Base-by-base conservation (phyloP, 2,797 vertebrate species). In the Echiichthys vipera region DNA sequence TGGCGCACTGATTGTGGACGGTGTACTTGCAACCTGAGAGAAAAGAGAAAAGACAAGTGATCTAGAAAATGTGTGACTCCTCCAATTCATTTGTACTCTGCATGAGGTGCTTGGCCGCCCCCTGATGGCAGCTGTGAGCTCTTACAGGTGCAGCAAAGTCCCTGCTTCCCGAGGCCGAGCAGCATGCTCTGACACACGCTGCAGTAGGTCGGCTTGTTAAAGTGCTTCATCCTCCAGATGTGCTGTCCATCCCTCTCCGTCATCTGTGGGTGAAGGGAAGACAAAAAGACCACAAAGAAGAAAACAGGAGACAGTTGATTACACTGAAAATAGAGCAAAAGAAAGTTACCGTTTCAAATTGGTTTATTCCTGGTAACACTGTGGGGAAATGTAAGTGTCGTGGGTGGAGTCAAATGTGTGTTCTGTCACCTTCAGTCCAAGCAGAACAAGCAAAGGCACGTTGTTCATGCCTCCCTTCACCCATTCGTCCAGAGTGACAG, bases 401-500 rank as follows among this genome's bases (percentile, higher is more conserved):
- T 17, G 29, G 17, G 36, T 46, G 6, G 14, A 32, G 18, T 40
- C 2, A 13, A 18, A 32, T 39, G 5, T 20, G 13, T 54, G n/a
- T 20, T 65, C 27, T 5, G 12, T 80, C 45, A 94, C 96, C 89
- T 97, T 96, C 50, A 98, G 89, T 45, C 97, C 97, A 36, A 98
- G 93, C 36, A 98, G 94, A 68, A 98, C 97, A n/a, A 97, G 92
- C 63, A 98, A 86, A 12, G 97, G 97, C 22, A 96, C 93, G 0
- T 96, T 98, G 87, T 95, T 97, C 89, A 96, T 94, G 36, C 97
- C 97, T n/a, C 97, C 97, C 11, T 95, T 95, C 56, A 98, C 80
- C 97, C 97, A 98, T 71, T 98, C 97, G 2, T 95, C 92, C 76
- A 96, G 92, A 4, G 96, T 96, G 58, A 98, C 97, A 0, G 95